These are phyloP conservation scores for Temnothorax unifasciatus DNA, from an alignment of 2,888 invertebrate genomes.

Conservation along the genomic window DNA sequence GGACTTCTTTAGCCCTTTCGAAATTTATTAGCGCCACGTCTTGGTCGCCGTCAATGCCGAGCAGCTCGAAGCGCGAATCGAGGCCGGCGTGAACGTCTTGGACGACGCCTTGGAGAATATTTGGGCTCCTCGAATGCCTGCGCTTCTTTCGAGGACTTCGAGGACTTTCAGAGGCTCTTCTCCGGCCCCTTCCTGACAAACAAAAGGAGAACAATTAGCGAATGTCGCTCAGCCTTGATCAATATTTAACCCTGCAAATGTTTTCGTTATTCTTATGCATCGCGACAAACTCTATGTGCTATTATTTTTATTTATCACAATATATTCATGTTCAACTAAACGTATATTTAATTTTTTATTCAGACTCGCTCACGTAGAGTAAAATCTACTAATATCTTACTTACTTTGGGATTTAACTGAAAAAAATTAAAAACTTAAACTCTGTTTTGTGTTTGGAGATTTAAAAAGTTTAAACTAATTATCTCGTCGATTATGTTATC, in stretches of 20 bases:
- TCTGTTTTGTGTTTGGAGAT: neutral
- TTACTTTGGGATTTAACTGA: neutral
- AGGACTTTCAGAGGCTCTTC: conserved; percentile 82
- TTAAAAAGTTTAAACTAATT: neutral
- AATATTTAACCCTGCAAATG: neutral
- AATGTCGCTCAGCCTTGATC: neutral
- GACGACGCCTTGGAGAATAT: conserved; percentile 73
- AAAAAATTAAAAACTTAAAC: neutral
- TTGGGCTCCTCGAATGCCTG: conserved; percentile 80
- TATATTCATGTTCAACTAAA: neutral
- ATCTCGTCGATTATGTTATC: neutral
- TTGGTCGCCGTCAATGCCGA: conserved; percentile 83
- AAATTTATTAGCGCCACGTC: conserved; percentile 82
- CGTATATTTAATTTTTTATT: neutral
- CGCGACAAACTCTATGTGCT: neutral
- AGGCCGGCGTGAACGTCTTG: conserved; percentile 77
- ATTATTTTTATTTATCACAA: neutral
- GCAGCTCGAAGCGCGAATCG: conserved; percentile 81
- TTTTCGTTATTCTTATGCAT: neutral
- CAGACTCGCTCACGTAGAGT: neutral
- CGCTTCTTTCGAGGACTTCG: conserved; percentile 80
- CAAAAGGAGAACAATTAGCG: neutral
- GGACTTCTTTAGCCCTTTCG: conserved; percentile 75
- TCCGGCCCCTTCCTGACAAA: conserved; percentile 78
- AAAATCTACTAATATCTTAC: neutral